Evolutionary conservation across 2,888 invertebrate genomes (phyloP), one percentile per base, ranked within the genome.

Genomic region (Xestobium rufovillosum): DNA sequence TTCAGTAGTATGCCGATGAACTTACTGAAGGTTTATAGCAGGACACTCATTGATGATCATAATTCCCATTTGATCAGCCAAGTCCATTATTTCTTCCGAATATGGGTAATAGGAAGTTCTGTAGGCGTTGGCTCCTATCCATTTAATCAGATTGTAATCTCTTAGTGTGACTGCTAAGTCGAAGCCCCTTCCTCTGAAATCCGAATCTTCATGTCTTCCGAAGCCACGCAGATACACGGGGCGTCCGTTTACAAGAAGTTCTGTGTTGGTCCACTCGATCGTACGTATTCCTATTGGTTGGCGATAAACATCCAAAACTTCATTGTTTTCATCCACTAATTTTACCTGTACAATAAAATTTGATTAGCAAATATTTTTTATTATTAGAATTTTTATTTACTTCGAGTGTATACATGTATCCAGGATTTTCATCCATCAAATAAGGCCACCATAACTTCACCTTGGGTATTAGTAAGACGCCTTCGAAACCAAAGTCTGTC

Each of bases 51-150:
- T 86, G 43, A 97, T 88, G 32, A 97, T 83, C 72, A 92, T 89
- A 50, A 96, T 88, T 17, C 96, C 96, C 41, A 85, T 75, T 52
- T 82, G 77, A 61, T 96, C 95, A 1, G 94, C 92, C 60, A 90
- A 74, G 57, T 94, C 88, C 76, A 96, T 87, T 33, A 95, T 84
- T 67, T 96, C 95, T 52, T 97, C 95, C 1, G 94, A 90, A 63
- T 97, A 97, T 0, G 96, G 96, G 66, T 97, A 97, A 64, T 97
- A 96, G 0, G 95, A 95, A 0, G 96, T 97, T 14, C 95, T 76
- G 67, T 90, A 95, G 1, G 86, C 78, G 66, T 96, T 96, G 0
- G 87, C 95, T 1, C 95, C 94, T 33, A 92, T 72, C 97, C 96
- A 97, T 60, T 83, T 82, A 31, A 97, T 73, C 40, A 96, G 69